Evolutionary conservation across 1,140 invertebrate genomes (phyloP).

Genomic region (Procambarus virginalis): DNA sequence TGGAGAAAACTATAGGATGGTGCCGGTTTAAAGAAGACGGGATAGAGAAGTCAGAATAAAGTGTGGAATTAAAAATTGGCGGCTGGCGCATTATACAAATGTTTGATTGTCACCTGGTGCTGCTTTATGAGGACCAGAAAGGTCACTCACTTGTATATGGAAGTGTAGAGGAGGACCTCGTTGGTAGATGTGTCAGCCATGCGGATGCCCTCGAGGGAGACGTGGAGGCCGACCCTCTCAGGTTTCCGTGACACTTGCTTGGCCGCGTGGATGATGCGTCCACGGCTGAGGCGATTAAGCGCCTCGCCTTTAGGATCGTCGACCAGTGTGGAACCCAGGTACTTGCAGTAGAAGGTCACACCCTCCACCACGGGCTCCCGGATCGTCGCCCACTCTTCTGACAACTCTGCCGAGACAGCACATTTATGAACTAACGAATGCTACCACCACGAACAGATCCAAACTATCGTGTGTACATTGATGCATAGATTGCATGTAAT

Average conservation of each 20-base stretch:
- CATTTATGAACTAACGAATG: too few relatives aligned
- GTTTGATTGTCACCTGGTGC: too few relatives aligned
- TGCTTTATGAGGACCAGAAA: too few relatives aligned
- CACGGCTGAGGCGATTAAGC: too few relatives aligned
- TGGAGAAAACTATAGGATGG: too few relatives aligned
- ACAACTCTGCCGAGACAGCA: constrained; percentile 78
- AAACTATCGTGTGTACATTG: too few relatives aligned
- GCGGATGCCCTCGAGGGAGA: constrained; percentile 81
- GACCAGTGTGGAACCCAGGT: constrained; percentile 82
- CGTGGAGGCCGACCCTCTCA: constrained; percentile 78
- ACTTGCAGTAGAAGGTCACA: constrained; percentile 83
- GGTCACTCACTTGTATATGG: constrained; percentile 84
- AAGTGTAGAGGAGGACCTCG: constrained; percentile 84
- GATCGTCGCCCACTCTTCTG: constrained; percentile 84
- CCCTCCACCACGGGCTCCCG: constrained; percentile 79
- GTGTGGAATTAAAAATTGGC: too few relatives aligned
- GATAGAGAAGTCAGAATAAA: too few relatives aligned
- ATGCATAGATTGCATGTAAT: too few relatives aligned
- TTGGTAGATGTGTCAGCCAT: constrained; percentile 82
- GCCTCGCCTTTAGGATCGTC: constrained; percentile 78
- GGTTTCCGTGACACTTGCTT: constrained; percentile 79
- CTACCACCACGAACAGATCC: too few relatives aligned
- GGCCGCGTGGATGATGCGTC: constrained; percentile 77
- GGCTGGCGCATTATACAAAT: too few relatives aligned
- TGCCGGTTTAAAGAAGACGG: too few relatives aligned